Conservation (phyloP, 2,888 invertebrate genomes). For the Galeopsomyia nigrocyanea region DNA sequence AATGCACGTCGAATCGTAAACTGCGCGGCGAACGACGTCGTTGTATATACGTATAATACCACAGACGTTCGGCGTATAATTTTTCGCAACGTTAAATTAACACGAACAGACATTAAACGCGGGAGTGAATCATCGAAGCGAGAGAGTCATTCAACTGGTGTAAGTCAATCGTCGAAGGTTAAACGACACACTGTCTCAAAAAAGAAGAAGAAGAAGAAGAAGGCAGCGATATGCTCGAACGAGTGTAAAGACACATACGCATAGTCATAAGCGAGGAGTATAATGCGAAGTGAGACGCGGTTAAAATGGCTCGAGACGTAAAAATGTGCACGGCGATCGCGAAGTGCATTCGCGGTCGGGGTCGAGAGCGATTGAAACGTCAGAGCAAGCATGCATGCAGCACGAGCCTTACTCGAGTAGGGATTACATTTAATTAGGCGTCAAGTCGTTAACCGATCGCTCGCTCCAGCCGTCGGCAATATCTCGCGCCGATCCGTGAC, state of each 20-base stretch:
- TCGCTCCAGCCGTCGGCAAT: conserved; percentile 50
- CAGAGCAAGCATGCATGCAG: conserved; percentile 19
- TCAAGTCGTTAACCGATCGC: conserved; percentile 52
- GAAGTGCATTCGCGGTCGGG: conserved; percentile 35
- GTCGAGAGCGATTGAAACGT: conserved; percentile 54
- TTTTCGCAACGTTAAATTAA: too few relatives aligned
- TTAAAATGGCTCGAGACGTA: conserved; percentile 7
- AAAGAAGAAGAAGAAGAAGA: neutral
- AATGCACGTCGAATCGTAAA: too few relatives aligned
- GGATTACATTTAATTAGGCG: conserved; percentile 54
- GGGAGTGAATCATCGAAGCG: too few relatives aligned
- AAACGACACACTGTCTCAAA: neutral
- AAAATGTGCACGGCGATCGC: conserved; percentile 37
- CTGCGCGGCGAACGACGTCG: too few relatives aligned
- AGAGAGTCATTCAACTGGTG: neutral
- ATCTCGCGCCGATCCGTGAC: conserved; percentile 50
- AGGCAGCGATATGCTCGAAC: neutral
- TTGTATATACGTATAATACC: too few relatives aligned
- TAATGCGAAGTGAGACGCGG: conserved; percentile 20
- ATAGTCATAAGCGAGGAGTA: conserved; percentile 5
- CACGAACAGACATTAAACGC: too few relatives aligned
- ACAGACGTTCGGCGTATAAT: too few relatives aligned
- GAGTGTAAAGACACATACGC: neutral
- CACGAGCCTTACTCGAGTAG: conserved; percentile 28
- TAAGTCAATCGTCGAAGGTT: conserved; percentile 15